Base-by-base conservation (phyloP, 2,113 vertebrate species). In the Gnathonemus longibarbis region DNA sequence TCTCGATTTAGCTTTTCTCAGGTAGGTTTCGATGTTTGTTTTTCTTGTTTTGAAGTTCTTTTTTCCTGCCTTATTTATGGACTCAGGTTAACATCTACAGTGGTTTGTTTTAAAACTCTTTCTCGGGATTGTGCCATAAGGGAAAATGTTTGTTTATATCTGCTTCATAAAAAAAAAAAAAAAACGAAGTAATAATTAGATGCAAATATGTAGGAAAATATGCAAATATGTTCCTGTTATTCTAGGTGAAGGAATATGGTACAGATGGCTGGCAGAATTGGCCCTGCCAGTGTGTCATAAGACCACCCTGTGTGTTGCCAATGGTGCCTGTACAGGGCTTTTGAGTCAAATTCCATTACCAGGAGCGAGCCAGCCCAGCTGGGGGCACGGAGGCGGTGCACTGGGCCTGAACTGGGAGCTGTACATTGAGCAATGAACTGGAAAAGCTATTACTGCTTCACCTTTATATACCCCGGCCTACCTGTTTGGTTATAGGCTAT, bases 301-400 rank as follows among this genome's bases (percentile, higher is more conserved):
- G 84, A 53, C 49, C 24, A 35, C 84, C n/a, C 35, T 13, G 84
- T 52, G 15, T 53, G 48, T 52, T 52, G 10, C 46, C 24, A 35
- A 39, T 31, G 46, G 15, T 31, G 49, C 21, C 49, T 87, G 49
- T 13, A 35, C 84, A 87, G 48, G 27, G 46, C 49, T 49, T 87
- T 52, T 87, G 49, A n/a, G 84, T 87, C 84, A 53, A 48, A 87
- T 87, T 52, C 84, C 84, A 50, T 87, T 87, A 87, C 3, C 84
- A 53, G 46, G 49, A 87, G 48, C 10, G 24, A 52, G 46, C 39
- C 84, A 52, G n/a, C n/a, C 49, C 84, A 87, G 84, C 49, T 84
- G 83, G 45, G 45, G 83, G 45, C 39, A 48, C 15, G 45, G 45
- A 48, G 83, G 83, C 19, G 11, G 84, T 19, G 84, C 24, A 24